Evolutionary conservation across 35 echinoderm and acorn worm genomes (phyloP).

Genomic region (Ptychodera flava): DNA sequence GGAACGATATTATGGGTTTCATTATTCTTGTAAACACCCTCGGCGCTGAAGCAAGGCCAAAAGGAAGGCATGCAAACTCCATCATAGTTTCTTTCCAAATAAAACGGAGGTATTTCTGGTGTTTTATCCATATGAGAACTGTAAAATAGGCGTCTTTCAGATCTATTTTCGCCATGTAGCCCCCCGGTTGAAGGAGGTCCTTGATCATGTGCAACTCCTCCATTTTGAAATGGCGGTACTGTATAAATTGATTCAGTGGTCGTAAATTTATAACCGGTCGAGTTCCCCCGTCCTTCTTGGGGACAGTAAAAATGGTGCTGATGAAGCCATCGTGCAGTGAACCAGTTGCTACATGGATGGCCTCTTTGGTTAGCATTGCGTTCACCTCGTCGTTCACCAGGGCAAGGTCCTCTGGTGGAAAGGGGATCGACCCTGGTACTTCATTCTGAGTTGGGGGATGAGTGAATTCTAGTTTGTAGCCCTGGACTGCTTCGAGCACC

Average conservation of each 20-base stretch:
- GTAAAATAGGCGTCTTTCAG: conserved; percentile 19
- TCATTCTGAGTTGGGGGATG: conserved; percentile 3
- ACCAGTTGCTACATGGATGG: conserved; percentile 5
- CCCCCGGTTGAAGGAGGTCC: background rate
- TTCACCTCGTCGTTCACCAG: conserved; percentile 7
- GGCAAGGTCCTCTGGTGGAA: background rate
- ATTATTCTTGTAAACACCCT: conserved; percentile 16
- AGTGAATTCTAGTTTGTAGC: conserved; percentile 23
- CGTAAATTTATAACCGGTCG: conserved; percentile 30
- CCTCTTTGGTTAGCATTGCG: conserved; percentile 17
- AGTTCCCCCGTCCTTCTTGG: conserved; percentile 14
- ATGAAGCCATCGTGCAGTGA: background rate
- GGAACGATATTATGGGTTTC: background rate
- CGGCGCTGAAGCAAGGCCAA: conserved; percentile 12
- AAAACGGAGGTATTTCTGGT: conserved; percentile 4
- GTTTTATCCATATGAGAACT: background rate
- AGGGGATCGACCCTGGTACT: background rate
- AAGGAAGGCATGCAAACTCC: background rate
- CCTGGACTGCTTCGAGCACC: conserved; percentile 16
- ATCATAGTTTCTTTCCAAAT: background rate
- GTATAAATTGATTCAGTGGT: conserved; percentile 6
- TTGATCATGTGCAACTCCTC: conserved; percentile 6
- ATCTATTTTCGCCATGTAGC: conserved; percentile 27
- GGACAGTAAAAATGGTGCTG: conserved; percentile 21
- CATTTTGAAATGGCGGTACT: too few relatives aligned